These are phyloP conservation scores for Nymphalis polychloros DNA, from an alignment of 2,888 invertebrate species.

Conservation along the genomic window DNA sequence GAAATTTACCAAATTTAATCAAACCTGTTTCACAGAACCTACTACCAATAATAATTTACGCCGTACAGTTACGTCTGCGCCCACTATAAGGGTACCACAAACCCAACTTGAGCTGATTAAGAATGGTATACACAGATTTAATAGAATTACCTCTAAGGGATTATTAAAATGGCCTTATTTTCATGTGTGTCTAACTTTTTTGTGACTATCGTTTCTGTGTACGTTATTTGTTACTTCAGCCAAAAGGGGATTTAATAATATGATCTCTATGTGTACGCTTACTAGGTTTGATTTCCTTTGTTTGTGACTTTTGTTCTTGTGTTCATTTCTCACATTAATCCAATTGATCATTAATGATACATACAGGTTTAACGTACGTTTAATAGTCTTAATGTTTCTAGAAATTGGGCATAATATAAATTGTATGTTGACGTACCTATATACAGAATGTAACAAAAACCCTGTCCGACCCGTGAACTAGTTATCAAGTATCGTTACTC, in stretches of 20 bases:
- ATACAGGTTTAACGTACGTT: no score
- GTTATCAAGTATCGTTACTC: no score
- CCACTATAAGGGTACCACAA: conserved; percentile 53
- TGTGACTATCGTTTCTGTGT: neutral
- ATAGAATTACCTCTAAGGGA: neutral
- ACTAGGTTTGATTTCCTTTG: neutral
- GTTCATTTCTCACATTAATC: no score
- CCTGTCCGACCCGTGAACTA: no score
- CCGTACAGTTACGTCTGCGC: conserved; percentile 55
- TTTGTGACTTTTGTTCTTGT: neutral
- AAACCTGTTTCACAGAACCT: conserved; percentile 56
- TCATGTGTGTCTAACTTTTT: neutral
- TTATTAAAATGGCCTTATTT: neutral
- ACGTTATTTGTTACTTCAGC: neutral
- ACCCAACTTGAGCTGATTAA: conserved; percentile 45
- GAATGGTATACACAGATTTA: conserved; percentile 48
- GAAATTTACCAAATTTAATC: neutral
- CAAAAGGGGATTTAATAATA: neutral
- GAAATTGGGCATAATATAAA: no score
- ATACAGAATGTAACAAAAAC: no score
- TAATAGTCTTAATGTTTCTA: no score
- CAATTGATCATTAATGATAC: no score
- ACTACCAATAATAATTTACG: conserved; percentile 50
- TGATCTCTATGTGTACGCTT: neutral
- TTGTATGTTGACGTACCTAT: no score